phyloP scores from a whole-genome alignment of 2,797 vertebrate genomes.

The Phrynocephalus forsythii region DNA sequence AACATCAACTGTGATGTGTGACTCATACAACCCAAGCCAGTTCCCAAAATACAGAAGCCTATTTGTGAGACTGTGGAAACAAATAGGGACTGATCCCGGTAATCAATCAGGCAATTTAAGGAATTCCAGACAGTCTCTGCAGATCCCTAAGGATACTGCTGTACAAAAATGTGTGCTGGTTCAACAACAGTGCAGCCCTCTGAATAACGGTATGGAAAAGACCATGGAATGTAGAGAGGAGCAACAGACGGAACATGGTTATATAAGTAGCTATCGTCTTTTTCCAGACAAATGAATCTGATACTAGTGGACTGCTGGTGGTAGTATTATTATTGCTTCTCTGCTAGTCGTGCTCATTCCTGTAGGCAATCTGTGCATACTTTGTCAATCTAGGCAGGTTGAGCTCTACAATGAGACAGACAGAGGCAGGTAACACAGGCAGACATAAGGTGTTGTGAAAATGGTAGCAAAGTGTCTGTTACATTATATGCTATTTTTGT shows the following conservation, averaged over 20 bases:
- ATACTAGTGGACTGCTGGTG: not conserved
- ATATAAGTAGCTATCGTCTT: slow-evolving; percentile 41
- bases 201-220: slow-evolving; percentile 38
- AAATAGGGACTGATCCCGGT: slow-evolving; percentile 61
- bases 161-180: slow-evolving; percentile 34
- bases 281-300: slow-evolving; percentile 48
- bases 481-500: not conserved
- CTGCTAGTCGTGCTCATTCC: not conserved
- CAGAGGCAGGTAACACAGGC: not conserved
- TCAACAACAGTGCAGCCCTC: slow-evolving; percentile 56
- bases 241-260: slow-evolving; percentile 24
- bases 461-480: not conserved
- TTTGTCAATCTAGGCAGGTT: not conserved
- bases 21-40: slow-evolving; percentile 50
- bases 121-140: slow-evolving; percentile 63
- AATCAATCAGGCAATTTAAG: slow-evolving; percentile 61
- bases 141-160: slow-evolving; percentile 49
- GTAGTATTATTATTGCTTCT: not conserved
- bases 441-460: not conserved
- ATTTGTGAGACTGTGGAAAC: slow-evolving; percentile 64
- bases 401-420: not conserved
- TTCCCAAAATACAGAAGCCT: slow-evolving; percentile 74
- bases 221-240: slow-evolving; percentile 12
- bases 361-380: not conserved
- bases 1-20: slow-evolving; percentile 60